Base-by-base conservation (phyloP, 2,888 invertebrate species). In the Beris chalybata region DNA sequence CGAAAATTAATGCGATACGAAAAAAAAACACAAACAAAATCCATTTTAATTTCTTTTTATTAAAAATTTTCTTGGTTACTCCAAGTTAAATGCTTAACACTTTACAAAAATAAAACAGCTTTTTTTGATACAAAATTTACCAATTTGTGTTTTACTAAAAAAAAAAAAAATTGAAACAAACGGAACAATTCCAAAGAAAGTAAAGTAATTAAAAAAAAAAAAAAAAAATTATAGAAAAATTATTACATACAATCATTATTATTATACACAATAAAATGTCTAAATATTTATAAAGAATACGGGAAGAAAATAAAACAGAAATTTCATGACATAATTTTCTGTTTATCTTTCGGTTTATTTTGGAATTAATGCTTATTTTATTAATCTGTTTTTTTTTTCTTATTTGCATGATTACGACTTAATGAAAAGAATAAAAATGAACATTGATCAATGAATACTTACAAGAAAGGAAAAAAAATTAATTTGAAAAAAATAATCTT, bases 41-140 rank as follows among this genome's bases (percentile, higher is more conserved):
- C 48, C 56, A 53, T 67, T 69, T 53, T 56, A 63, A 61, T 45
- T 57, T 64, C 55, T 48, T 67, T 67, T 69, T 69, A 69, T 69
- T 69, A 69, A 69, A 69, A 69, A 69, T 69, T 53, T 54, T 30
- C 67, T 69, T 67, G 69, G 67, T 69, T 67, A 67, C 43, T 67
- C 69, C 67, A 69, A 67, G 67, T 54, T 67, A 69, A 67, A 67
- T 67, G 67, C 67, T 65, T 69, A 69, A 69, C 69, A 69, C 67
- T 69, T 69, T 69, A 69, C 69, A 69, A 69, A 69, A 69, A 69
- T 69, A 69, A 69, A 69, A 69, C 67, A 67, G 67, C 50, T 67
- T 67, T 69, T 22, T 66, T 69, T 64, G 65, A 69, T 67, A 69
- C 67, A 69, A 69, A 69, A 69, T 67, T 67, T 69, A 54, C 69